A percentile compares a stretch with the other conserved stretches of the same genome.
phyloP scores from a whole-genome alignment of 64 coral and sea anemone genomes.

The Porites australiensis region DNA sequence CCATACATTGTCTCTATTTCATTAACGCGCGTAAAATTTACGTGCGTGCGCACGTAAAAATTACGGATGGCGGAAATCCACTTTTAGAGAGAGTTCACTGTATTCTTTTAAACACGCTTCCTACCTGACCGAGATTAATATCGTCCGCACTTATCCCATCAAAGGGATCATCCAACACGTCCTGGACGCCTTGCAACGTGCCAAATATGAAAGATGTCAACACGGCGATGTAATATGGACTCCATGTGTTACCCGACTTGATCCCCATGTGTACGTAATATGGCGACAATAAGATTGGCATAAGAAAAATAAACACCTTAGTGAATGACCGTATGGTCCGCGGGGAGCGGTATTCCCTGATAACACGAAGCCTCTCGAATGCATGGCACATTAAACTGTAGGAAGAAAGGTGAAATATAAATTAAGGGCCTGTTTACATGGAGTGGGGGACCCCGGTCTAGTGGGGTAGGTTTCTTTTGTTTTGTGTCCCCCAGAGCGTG shows the following conservation, averaged over 20 bases:
- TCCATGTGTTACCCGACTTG: slow-evolving; percentile 79
- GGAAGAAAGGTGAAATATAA: background rate
- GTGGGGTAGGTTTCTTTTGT: too few relatives aligned
- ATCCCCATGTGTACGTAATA: slow-evolving; percentile 93
- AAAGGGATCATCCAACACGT: slow-evolving; percentile 96
- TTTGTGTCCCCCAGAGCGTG: too few relatives aligned
- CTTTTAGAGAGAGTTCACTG: too few relatives aligned
- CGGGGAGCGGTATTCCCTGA: slow-evolving; percentile 95
- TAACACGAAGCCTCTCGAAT: slow-evolving; percentile 92
- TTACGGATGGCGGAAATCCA: too few relatives aligned
- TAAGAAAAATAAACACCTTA: slow-evolving; percentile 97
- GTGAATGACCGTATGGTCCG: slow-evolving; percentile 95
- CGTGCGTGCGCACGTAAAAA: too few relatives aligned
- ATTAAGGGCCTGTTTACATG: background rate
- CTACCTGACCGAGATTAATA: slow-evolving; percentile 91
- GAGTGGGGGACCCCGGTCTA: too few relatives aligned
- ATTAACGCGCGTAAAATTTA: too few relatives aligned
- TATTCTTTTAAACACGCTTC: background rate
- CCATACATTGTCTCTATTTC: too few relatives aligned
- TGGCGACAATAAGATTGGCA: slow-evolving; percentile 94
- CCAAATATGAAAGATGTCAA: slow-evolving; percentile 92
- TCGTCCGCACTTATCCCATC: slow-evolving; percentile 98
- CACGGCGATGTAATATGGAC: slow-evolving; percentile 90
- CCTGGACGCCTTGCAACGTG: slow-evolving; percentile 94
- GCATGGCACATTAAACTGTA: slow-evolving; percentile 96